A percentile compares a stretch with the other conserved stretches of the same genome.
Evolutionary conservation across 2,797 vertebrate genomes (phyloP).

Genomic region (Pygocentrus nattereri): DNA sequence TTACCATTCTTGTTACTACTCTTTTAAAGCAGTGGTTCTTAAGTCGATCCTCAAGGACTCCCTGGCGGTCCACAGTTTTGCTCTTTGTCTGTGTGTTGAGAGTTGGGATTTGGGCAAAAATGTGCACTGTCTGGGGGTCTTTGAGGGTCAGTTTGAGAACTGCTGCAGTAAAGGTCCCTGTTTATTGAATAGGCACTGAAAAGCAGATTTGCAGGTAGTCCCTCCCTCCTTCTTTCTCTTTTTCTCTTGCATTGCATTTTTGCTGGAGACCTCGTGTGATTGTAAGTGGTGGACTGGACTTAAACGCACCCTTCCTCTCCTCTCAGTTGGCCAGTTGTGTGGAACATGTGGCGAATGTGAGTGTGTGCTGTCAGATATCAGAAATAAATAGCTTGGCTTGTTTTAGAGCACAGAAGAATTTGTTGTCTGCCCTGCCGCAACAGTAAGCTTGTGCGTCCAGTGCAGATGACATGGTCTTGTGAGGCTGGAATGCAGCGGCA

Average conservation of each 20-base stretch:
- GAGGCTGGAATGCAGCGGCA: not conserved
- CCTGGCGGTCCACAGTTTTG: too few species aligned
- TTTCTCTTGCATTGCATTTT: not conserved
- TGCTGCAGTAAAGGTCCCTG: too few species aligned
- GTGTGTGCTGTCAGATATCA: conserved; percentile 26
- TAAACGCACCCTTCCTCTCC: not conserved
- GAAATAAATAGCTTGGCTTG: conserved; percentile 39
- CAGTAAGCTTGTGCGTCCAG: not conserved
- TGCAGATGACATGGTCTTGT: not conserved
- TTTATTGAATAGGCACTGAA: not conserved
- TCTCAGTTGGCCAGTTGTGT: conserved; percentile 1
- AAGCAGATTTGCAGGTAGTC: not conserved
- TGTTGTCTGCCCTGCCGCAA: conserved; percentile 9
- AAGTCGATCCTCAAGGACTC: too few species aligned
- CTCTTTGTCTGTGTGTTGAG: too few species aligned
- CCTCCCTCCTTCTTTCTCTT: not conserved
- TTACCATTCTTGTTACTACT: too few species aligned
- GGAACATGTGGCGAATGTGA: conserved; percentile 32
- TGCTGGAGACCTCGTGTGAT: conserved; percentile 6
- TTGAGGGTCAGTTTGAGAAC: too few species aligned
- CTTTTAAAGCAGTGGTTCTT: too few species aligned
- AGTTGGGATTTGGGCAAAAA: too few species aligned
- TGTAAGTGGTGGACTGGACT: conserved; percentile 3
- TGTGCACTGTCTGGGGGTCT: too few species aligned
- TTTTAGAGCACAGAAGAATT: conserved; percentile 36